phyloP scores from a whole-genome alignment of 2,113 vertebrate genomes.

The Porphyrio hochstetteri region DNA sequence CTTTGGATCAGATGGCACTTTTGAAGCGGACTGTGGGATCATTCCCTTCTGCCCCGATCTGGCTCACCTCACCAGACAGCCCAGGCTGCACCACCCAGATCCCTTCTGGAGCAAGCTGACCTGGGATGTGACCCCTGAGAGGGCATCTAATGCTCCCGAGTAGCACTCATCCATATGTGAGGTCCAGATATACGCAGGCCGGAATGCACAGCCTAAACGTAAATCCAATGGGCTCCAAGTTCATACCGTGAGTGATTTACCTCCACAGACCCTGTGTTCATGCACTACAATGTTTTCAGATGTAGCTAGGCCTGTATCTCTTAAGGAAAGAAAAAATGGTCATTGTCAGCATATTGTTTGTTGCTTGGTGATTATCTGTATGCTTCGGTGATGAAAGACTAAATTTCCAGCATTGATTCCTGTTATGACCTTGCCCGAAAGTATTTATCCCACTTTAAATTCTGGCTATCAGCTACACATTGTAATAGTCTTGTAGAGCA shows the following conservation, averaged over 20 bases:
- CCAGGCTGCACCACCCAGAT: not conserved
- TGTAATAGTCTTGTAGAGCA: slow-evolving; percentile 10
- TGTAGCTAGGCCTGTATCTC: not conserved
- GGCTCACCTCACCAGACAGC: not conserved
- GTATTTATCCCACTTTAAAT: slow-evolving; percentile 42
- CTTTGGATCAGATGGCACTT: not conserved
- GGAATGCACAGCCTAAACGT: not conserved
- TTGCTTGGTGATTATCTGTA: slow-evolving; percentile 23
- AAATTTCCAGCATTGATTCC: slow-evolving; percentile 13
- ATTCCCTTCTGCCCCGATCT: fast-evolving
- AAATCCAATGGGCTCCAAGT: not conserved
- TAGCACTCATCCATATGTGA: too few species aligned
- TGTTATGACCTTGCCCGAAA: slow-evolving; percentile 54
- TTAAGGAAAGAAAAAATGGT: not conserved
- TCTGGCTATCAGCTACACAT: slow-evolving; percentile 5
- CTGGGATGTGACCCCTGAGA: not conserved
- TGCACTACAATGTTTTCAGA: not conserved
- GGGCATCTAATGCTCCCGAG: not conserved
- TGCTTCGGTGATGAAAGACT: slow-evolving; percentile 16
- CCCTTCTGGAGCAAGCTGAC: not conserved
- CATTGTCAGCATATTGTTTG: slow-evolving; percentile 6
- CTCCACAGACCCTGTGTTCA: not conserved
- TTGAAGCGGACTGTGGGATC: not conserved
- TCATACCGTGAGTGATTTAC: fast-evolving
- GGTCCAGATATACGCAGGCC: not conserved